phyloP scores from a whole-genome alignment of 2,113 vertebrate species.

The Turdus rufiventris region DNA sequence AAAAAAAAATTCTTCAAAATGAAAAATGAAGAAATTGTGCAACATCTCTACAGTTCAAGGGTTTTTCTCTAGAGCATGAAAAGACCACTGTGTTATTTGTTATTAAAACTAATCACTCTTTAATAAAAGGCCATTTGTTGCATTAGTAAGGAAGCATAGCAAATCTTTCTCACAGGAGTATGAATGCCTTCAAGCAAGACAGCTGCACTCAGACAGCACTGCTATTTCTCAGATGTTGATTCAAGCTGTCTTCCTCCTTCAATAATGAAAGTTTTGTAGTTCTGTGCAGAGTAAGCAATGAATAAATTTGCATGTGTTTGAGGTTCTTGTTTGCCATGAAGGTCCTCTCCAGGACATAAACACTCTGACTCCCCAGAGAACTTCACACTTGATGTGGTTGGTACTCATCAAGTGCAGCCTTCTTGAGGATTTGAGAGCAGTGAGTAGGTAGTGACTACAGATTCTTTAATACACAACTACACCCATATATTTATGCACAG shows the following conservation, averaged over 20 bases:
- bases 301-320: neutral
- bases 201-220: neutral
- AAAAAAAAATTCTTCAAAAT: neutral
- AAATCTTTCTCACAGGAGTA: neutral
- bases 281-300: neutral
- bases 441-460: rapidly evolving
- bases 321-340: neutral
- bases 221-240: neutral
- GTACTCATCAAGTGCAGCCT: neutral
- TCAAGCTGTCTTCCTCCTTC: neutral
- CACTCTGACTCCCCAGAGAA: neutral
- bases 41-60: neutral
- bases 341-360: neutral
- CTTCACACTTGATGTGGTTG: neutral
- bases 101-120: neutral
- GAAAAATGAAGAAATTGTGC: neutral
- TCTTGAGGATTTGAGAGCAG: neutral
- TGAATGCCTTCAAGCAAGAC: neutral
- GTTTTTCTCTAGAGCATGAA: neutral
- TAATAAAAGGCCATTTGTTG: neutral
- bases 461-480: neutral
- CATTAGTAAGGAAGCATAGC: neutral
- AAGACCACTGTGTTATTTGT: neutral
- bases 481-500: neutral
- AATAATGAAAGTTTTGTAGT: neutral